Base-by-base conservation (phyloP, 2,888 invertebrate genomes). In the Macrophya annulata region DNA sequence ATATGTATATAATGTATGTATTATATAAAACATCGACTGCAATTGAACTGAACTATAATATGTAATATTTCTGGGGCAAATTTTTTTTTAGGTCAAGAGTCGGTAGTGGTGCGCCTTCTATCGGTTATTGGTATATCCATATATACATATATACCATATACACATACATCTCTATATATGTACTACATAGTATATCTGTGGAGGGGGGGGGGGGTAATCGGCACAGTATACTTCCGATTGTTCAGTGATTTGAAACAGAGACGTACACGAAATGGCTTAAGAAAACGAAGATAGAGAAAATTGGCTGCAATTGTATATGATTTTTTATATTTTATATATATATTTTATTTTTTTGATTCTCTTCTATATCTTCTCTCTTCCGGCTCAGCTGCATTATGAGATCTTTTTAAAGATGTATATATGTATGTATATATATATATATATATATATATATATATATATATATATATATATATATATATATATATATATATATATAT, bases 61-160 rank as follows among this genome's bases (percentile, higher is more conserved):
- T n/a, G 55, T n/a, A n/a, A 55, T n/a, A 55, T 55, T 55, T 55
- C 55, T 55, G 55, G 55, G 55, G n/a, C n/a, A n/a, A 55, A 55
- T 55, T 55, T 55, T 55, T 55, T 55, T 55, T 55, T n/a, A 55
- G 55, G 55, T 55, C 55, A 55, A 55, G 55, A 55, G 55, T 55
- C 51, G 51, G 51, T 31, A 31, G 31, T 5, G 51, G 51, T 51
- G 51, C 51, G 51, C 51, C 51, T 51, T 31, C 55, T 55, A 55
- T 55, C 55, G 55, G 55, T 55, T 55, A 55, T 55, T 55, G 55
- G 55, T 55, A 8, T n/a, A 51, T 51, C 15, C 4, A 17, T 51
- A 55, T 55, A 51, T 51, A 48, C 48, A 1, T 48, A 17, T 31
- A 31, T 3, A 31, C 3, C n/a, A 51, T 51, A 48, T 15, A 1